These are phyloP conservation scores for human DNA, from an alignment of 2,113 vertebrate species.

Conservation along the genomic window DNA sequence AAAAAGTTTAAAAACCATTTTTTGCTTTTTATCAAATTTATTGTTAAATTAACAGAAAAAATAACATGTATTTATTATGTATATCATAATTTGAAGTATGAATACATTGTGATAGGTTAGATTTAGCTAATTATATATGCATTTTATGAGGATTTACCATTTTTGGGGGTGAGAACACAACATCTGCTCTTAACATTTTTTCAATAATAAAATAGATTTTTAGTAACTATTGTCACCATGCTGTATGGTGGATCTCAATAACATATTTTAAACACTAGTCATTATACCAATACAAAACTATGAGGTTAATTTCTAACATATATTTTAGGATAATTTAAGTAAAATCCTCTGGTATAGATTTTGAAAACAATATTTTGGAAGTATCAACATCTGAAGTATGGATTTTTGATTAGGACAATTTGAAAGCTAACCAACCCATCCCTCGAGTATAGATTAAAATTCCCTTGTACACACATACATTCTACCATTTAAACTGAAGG, in stretches of 20 bases:
- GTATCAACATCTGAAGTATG: not conserved
- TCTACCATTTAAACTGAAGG: not conserved
- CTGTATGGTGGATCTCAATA: not conserved
- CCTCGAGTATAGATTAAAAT: not conserved
- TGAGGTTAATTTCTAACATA: not conserved
- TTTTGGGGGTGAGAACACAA: not conserved
- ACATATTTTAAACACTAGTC: not conserved
- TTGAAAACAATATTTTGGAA: slow-evolving; percentile 28
- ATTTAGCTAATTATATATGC: not conserved
- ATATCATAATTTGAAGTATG: too few relatives aligned
- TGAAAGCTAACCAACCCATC: too few relatives aligned
- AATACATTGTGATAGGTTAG: not conserved
- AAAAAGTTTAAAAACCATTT: too few relatives aligned
- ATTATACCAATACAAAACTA: not conserved
- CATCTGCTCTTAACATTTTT: not conserved
- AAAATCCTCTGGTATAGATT: not conserved
- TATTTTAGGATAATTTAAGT: not conserved
- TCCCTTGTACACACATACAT: not conserved
- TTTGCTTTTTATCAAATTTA: too few relatives aligned
- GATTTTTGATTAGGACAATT: too few relatives aligned
- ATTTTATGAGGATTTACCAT: too few relatives aligned
- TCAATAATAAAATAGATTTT: not conserved
- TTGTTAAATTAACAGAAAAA: too few relatives aligned
- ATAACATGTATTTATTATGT: too few relatives aligned
- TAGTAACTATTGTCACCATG: not conserved